Evolutionary conservation across 2,797 vertebrate species (phyloP), one percentile per base, ranked within the genome.

Genomic region (Neostethus bicornis): DNA sequence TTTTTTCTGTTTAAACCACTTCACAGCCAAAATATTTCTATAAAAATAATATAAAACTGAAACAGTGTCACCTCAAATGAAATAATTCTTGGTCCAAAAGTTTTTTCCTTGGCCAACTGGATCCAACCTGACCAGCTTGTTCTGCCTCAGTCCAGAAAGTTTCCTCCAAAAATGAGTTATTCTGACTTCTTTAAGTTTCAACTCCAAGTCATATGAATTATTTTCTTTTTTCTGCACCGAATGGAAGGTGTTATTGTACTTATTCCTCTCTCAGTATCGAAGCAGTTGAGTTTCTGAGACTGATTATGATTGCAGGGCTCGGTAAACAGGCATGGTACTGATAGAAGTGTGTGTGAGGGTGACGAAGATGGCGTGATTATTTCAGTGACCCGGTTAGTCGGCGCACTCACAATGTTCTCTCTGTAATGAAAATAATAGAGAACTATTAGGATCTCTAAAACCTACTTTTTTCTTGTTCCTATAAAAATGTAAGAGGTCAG

Each of bases 251-350:
- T n/a, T n/a, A n/a, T n/a, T n/a, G 26, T 4, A 2, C 25, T n/a
- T 45, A 7, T 14, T 61, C 60, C 21, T 26, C 7, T 17, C 23
- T 9, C 20, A 13, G 3, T 16, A 2, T 4, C 2, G 23, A 1
- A 3, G 24, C 0, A 3, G 24, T 39, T 9, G 7, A 29, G 13
- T 28, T 56, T 52, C 52, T 10, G 4, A 53, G 31, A 50, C 12
- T 52, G 37, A 50, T 68, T 32, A 26, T 59, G 45, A 57, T 64
- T 34, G 10, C 29, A 52, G 57, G 3, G 10, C 34, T n/a, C 29
- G 7, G 23, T 14, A 39, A 62, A 21, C 11, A 25, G 16, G 16
- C 32, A 61, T 38, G 4, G 45, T 55, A 60, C 39, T 44, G 4
- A 51, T 51, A 31, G 64, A 43, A 10, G 44, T 21, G 38, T 29